A percentile compares a stretch with the other conserved stretches of the same genome.
These are phyloP conservation scores for Cetoscarus ocellatus DNA, from an alignment of 2,797 vertebrate genomes.

Conservation along the genomic window DNA sequence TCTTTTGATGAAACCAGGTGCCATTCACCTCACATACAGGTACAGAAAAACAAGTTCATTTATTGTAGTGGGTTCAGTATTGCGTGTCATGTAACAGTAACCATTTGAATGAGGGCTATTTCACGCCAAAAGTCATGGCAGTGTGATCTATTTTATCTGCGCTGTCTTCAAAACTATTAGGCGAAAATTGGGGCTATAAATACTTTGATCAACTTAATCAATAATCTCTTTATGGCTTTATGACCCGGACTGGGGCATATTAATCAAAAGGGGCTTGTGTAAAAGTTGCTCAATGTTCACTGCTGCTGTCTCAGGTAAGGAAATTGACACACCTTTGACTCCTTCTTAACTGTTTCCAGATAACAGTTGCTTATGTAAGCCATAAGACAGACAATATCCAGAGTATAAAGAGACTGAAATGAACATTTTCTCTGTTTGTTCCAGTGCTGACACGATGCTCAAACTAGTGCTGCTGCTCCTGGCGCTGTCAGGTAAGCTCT, in stretches of 20 bases:
- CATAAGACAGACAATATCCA: too few species aligned
- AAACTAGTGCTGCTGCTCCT: conserved; percentile 65
- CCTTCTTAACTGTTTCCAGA: too few species aligned
- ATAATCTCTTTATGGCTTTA: conserved; percentile 51
- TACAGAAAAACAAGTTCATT: conserved; percentile 25
- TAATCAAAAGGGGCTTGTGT: not conserved
- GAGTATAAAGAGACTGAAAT: too few species aligned
- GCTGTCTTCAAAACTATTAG: conserved; percentile 9
- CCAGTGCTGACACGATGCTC: conserved; percentile 73
- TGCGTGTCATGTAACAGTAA: not conserved
- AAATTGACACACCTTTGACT: too few species aligned
- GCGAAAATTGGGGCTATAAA: conserved; percentile 18
- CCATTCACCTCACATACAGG: conserved; percentile 42
- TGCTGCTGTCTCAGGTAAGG: conserved; percentile 58
- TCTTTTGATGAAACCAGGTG: conserved; percentile 31
- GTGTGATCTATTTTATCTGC: conserved; percentile 2
- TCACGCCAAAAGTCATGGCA: too few species aligned
- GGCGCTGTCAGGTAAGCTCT: conserved; percentile 77
- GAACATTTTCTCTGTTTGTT: conserved; percentile 9
- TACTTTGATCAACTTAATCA: conserved; percentile 32
- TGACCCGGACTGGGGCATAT: conserved; percentile 27
- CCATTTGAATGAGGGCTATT: not conserved
- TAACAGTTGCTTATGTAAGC: not conserved
- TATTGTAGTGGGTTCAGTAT: not conserved
- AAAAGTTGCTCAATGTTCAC: conserved; percentile 12